phyloP scores from a whole-genome alignment of 1,140 invertebrate species.

The Tribolium madens region DNA sequence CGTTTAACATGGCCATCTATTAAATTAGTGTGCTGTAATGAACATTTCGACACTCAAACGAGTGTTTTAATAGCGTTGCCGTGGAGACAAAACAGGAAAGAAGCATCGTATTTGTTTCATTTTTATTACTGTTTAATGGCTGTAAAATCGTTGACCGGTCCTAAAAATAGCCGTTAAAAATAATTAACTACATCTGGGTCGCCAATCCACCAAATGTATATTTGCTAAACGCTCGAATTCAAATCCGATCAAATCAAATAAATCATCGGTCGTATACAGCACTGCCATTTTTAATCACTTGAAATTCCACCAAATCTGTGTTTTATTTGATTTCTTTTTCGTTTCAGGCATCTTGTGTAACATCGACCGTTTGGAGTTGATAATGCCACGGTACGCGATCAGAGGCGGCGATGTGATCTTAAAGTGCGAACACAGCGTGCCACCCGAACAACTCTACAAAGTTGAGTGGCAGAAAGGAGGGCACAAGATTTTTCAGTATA shows the following conservation, averaged over 20 bases:
- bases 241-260: background rate
- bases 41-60: too few relatives aligned
- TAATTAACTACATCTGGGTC: background rate
- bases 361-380: constrained; percentile 62
- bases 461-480: constrained; percentile 81
- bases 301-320: background rate
- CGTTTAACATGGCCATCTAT: too few relatives aligned
- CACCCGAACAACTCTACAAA: constrained; percentile 73
- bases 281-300: background rate
- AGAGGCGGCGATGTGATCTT: constrained; percentile 68
- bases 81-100: too few relatives aligned
- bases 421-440: constrained; percentile 74
- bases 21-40: too few relatives aligned
- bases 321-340: constrained; percentile 40
- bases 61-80: too few relatives aligned
- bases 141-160: too few relatives aligned
- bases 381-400: constrained; percentile 64
- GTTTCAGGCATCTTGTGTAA: constrained; percentile 60
- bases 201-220: background rate
- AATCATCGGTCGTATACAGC: background rate
- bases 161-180: background rate
- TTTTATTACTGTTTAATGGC: too few relatives aligned
- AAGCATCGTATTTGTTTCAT: too few relatives aligned
- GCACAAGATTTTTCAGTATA: constrained; percentile 83
- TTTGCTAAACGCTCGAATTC: background rate